Evolutionary conservation across 2,888 invertebrate genomes (phyloP), one percentile per base, ranked within the genome.

Genomic region (Sepiola atlantica): DNA sequence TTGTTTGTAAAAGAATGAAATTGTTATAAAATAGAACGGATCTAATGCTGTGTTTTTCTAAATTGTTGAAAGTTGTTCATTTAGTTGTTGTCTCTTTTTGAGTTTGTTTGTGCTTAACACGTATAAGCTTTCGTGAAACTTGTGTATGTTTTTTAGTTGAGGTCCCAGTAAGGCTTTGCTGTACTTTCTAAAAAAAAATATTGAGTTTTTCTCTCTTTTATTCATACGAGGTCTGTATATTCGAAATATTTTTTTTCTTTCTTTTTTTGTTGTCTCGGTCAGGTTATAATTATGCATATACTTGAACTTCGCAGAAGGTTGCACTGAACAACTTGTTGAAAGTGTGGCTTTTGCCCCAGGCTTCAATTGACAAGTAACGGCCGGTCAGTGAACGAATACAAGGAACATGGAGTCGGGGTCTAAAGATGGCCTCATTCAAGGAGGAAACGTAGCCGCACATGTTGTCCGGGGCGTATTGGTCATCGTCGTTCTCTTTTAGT

Each of bases 271-370:
- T 21, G 35, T 20, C 20, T 61, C 54, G 24, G n/a, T 90, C 54
- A 35, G 12, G 35, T 8, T 6, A 77, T 54, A 55, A 93, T 95
- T 95, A 96, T 95, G 95, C 95, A 93, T 98, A 98, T 54, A 98
- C 97, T 96, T 97, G 97, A 20, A 98, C 98, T 96, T 98, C 98
- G 95, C 98, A 98, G 35, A 98, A 96, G 45, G 98, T 97, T 57
- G 97, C 97, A 93, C 97, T 97, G 96, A 98, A 98, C 32, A 97
- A 96, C 93, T 97, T 96, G 95, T 97, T 97, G 97, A 97, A 98
- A 93, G 97, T 96, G 95, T 97, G 97, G 90, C 97, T 97, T 28
- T 97, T 97, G 55, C 98, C 98, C 95, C 97, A 97, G 8, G 98
- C 98, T 95, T 97, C 97, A 93, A 98, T 97, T 96, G 98, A 97